These are phyloP conservation scores for Panthera tigris DNA, from an alignment of 2,113 vertebrate genomes.

Conservation along the genomic window DNA sequence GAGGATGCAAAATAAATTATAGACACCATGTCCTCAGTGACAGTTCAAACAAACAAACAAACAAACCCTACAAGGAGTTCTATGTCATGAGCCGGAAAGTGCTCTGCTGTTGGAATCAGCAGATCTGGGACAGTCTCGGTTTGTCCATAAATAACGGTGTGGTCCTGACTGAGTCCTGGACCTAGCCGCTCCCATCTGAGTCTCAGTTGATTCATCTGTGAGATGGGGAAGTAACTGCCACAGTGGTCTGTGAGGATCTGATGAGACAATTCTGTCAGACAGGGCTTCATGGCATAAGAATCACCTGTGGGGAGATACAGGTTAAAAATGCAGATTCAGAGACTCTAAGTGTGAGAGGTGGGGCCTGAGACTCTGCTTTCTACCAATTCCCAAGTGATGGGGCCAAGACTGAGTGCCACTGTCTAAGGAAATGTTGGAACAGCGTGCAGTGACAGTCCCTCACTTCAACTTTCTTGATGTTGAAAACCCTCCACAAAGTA, in stretches of 20 bases:
- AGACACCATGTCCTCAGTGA: neutral
- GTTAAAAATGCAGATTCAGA: neutral
- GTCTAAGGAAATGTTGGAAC: neutral
- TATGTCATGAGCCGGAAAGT: neutral
- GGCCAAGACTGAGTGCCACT: neutral
- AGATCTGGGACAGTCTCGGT: neutral
- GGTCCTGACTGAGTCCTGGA: neutral
- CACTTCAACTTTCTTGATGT: neutral
- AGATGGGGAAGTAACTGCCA: neutral
- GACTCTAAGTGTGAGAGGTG: neutral
- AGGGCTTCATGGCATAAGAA: neutral
- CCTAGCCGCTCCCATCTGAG: neutral
- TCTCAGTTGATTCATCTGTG: neutral
- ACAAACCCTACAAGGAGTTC: neutral
- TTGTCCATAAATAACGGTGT: neutral
- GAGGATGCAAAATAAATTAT: neutral
- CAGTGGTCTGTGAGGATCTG: neutral
- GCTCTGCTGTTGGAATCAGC: neutral
- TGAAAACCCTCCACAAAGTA: neutral
- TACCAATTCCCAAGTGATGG: neutral
- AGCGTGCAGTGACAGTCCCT: neutral
- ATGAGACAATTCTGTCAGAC: neutral
- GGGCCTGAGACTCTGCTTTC: neutral
- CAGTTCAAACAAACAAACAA: neutral
- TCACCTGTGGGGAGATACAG: neutral